Evolutionary conservation across 1,140 invertebrate genomes (phyloP).

Genomic region (Lasioglossum albipes): DNA sequence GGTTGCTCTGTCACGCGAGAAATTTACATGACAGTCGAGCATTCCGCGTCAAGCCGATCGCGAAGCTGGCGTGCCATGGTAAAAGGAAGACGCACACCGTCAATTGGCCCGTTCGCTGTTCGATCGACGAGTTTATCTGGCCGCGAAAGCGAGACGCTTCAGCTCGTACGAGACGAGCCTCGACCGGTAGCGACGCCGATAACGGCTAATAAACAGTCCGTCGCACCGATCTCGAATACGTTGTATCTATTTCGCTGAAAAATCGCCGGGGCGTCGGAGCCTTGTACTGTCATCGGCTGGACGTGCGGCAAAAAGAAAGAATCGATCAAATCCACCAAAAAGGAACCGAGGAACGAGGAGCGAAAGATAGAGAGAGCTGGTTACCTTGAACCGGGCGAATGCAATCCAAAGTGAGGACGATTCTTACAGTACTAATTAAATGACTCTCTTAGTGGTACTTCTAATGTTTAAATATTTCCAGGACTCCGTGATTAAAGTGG

Average conservation of each 20-base stretch:
- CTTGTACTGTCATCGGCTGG: background rate
- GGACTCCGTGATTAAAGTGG: too few species aligned
- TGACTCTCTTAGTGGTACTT: too few species aligned
- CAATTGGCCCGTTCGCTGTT: constrained; percentile 1
- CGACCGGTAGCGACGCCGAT: background rate
- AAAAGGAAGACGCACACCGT: background rate
- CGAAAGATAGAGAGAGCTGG: background rate
- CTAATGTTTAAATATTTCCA: too few species aligned
- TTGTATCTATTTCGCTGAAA: constrained; percentile 1
- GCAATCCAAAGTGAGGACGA: too few species aligned
- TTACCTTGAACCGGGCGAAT: constrained; percentile 28
- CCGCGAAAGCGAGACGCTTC: background rate
- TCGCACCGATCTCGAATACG: background rate
- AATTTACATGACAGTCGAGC: constrained; percentile 48
- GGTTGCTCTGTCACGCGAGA: constrained; percentile 38
- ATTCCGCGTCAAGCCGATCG: constrained; percentile 36
- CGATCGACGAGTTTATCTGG: constrained; percentile 21
- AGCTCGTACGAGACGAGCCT: background rate
- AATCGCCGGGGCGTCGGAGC: background rate
- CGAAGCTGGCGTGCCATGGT: background rate
- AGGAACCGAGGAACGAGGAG: too few species aligned
- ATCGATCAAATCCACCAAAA: too few species aligned
- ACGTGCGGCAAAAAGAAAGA: background rate
- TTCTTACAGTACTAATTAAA: too few species aligned
- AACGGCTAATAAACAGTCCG: background rate